Conservation (phyloP, 2,113 vertebrate species). For the Grammomys surdaster region DNA sequence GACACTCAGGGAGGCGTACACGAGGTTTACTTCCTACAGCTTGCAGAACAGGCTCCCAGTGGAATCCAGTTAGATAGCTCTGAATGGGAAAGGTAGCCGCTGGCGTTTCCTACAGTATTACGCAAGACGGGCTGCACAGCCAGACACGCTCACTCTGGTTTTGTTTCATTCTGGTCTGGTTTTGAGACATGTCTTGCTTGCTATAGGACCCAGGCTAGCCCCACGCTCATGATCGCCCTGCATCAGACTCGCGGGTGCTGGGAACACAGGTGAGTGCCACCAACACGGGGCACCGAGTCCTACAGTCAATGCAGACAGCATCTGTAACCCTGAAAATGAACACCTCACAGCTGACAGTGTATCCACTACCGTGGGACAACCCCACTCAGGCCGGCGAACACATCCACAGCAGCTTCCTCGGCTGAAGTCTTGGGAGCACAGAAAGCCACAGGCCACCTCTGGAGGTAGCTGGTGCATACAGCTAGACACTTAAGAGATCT, state of each 20-base stretch:
- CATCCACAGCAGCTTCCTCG: accelerated
- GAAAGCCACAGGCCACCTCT: not conserved
- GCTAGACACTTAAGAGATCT: not conserved
- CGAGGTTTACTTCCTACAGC: not conserved
- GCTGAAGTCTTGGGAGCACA: not conserved
- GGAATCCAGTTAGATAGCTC: not conserved
- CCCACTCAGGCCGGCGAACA: not conserved
- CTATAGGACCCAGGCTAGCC: not conserved
- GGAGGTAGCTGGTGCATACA: not conserved
- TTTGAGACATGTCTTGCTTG: not conserved
- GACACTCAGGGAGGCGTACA: not conserved
- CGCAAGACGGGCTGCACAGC: not conserved
- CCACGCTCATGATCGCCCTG: not conserved
- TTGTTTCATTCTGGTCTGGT: not conserved
- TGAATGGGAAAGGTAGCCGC: too few relatives aligned
- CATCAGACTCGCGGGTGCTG: not conserved
- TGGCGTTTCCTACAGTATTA: not conserved
- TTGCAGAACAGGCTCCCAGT: not conserved
- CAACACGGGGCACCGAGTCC: not conserved
- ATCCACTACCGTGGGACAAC: accelerated
- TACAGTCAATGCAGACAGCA: accelerated
- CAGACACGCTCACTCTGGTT: not conserved
- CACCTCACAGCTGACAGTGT: accelerated
- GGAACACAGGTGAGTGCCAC: not conserved
- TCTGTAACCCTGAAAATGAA: not conserved